Evolutionary conservation across 2,888 invertebrate genomes (phyloP), one percentile per base, ranked within the genome.

Genomic region (Salticus scenicus): DNA sequence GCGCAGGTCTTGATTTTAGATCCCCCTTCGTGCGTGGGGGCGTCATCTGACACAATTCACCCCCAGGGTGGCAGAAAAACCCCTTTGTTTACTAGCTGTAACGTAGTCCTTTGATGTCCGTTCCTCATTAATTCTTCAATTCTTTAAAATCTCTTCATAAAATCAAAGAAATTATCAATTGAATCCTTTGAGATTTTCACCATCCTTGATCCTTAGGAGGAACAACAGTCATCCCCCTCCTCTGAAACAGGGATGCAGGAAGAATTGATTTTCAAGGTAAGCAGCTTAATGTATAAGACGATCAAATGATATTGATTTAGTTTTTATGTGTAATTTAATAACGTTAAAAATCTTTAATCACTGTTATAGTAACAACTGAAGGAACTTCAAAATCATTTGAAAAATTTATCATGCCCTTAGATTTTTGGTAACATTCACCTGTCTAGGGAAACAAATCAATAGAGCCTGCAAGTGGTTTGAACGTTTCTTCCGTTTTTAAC

Each of bases 1-100:
- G 74, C 81, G 81, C 81, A 81, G 28, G 17, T 7, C n/a, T n/a
- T 17, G 33, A 64, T 24, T 69, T 27, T 67, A 33, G 17, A 17
- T 12, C 17, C 47, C 17, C 47, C 5, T 12, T 12, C 57, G 4
- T 5, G 24, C 2, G 57, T 5, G 57, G 57, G 57, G 24, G 57
- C 24, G 24, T 24, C 24, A n/a, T 57, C 20, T 7, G 24, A 24
- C 57, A 57, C 57, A 24, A 24, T 57, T 57, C 57, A 57, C 57
- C 57, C 57, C 57, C 57, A 57, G 57, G 57, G 47, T 47, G 47
- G 47, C 2, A 10, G 47, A 57, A 57, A 57, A 24, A 57, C 57
- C 57, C 12, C 57, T 57, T 57, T 57, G 57, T 57, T 57, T 57
- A 57, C 57, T 1, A 57, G 57, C 24, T 8, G 24, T 57, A 0